Conservation (phyloP, 1,140 invertebrate genomes). For the Ceratina japonica region DNA sequence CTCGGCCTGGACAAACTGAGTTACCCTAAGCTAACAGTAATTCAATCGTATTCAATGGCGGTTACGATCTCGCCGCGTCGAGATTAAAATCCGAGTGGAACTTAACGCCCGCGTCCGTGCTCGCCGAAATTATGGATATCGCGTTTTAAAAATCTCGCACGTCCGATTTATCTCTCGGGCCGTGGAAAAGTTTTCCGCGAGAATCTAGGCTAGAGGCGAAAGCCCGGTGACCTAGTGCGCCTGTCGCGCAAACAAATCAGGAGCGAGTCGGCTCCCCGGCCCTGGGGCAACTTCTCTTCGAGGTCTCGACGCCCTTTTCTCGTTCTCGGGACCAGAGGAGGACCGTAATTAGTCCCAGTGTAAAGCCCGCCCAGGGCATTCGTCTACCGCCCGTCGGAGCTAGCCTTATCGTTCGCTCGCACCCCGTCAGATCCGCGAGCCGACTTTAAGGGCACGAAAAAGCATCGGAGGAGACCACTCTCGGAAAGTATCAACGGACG, state of each 20-base stretch:
- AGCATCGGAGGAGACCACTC: constrained; percentile 24
- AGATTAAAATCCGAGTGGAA: constrained; percentile 19
- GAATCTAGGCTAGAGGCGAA: background rate
- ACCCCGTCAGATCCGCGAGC: constrained; percentile 10
- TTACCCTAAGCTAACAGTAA: constrained; percentile 56
- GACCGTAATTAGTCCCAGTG: constrained; percentile 54
- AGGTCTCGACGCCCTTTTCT: constrained; percentile 44
- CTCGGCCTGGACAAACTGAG: constrained; percentile 31
- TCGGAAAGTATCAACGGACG: constrained; percentile 32
- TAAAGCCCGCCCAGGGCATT: constrained; percentile 50
- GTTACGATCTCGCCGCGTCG: constrained; percentile 33
- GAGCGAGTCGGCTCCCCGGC: too few relatives aligned
- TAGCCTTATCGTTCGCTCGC: constrained; percentile 49
- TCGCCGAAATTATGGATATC: background rate
- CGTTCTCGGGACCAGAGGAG: constrained; percentile 29
- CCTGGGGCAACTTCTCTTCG: background rate
- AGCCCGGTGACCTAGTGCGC: constrained; percentile 9
- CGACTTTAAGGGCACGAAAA: constrained; percentile 32
- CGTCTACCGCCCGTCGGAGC: constrained; percentile 54
- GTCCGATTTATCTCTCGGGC: background rate
- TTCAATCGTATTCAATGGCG: constrained; percentile 59
- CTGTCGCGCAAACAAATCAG: constrained; percentile 4
- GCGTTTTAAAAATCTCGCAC: background rate
- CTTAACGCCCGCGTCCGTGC: constrained; percentile 18
- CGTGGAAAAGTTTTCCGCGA: too few relatives aligned